Base-by-base conservation (phyloP, 2,888 invertebrate genomes). In the Machimus rusticus region DNA sequence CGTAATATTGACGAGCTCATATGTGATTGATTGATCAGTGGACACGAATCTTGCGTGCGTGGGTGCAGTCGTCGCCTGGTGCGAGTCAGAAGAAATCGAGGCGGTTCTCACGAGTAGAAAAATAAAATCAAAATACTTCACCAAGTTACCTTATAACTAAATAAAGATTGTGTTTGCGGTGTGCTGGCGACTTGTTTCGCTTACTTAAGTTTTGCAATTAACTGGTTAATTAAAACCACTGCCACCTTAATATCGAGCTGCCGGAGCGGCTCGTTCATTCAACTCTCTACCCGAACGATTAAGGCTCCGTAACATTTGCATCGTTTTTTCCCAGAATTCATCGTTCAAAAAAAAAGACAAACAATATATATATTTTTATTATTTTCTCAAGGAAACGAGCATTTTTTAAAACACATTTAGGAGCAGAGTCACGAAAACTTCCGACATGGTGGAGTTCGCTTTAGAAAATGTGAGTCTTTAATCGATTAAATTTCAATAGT, bases 401-500 rank as follows among this genome's bases (percentile, higher is more conserved):
- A 86, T 31, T 37, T 66, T 66, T 84, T n/a, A 55, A 37, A 34
- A 34, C n/a, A 74, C 51, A 23, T 79, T 79, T 46, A 79, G 19
- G 46, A 51, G 51, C 43, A 57, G 23, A 37, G 9, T 57, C 82
- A 82, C 57, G 31, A 43, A 66, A 66, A 46, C 43, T 5, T 55
- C n/a, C 86, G 89, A 87, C 85, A 90, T 92, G 92, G 91, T 92
- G 88, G 91, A 92, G 89, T 92, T 92, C 88, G 91, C 91, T 78
- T 89, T 92, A 86, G 91, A 91, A 89, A 91, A 91, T 89, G 92
- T 92, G 90, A 90, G 91, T 91, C 88, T 1, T 34, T 79, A 16
- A 16, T 16, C 34, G n/a, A 76, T 57, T 82, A 57, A 14, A 46
- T 55, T 66, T 78, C 23, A 66, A 28, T 66, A 51, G n/a, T 55